Conservation (phyloP, 30 jellyfish, hydroid and myxozoan genomes). For the Hydractinia symbiolongicarpus region DNA sequence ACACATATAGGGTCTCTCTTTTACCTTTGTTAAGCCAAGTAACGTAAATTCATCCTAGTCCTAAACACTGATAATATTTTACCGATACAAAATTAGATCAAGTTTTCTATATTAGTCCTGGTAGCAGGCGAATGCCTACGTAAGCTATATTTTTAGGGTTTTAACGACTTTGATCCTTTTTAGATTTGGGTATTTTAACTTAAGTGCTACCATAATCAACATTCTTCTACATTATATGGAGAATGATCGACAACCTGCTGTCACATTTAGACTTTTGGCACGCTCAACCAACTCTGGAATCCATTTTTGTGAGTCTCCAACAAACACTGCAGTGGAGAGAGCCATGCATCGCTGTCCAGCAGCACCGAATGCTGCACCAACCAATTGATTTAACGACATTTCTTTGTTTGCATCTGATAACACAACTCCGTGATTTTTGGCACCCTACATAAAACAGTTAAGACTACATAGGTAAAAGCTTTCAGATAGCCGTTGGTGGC, state of each 20-base stretch:
- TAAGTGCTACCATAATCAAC: neutral
- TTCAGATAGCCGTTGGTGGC: too few relatives aligned
- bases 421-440: constrained; percentile 91
- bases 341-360: constrained; percentile 99
- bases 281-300: constrained; percentile 90
- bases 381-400: constrained; percentile 87
- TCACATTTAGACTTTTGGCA: constrained; percentile 65
- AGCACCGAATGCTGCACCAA: constrained; percentile 97
- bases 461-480: too few relatives aligned
- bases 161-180: too few relatives aligned
- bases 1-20: too few relatives aligned
- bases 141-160: too few relatives aligned
- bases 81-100: too few relatives aligned
- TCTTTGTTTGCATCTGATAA: constrained; percentile 95
- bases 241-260: constrained; percentile 45
- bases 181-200: neutral
- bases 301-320: constrained; percentile 93
- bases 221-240: neutral
- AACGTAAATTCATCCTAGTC: too few relatives aligned
- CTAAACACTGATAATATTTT: too few relatives aligned
- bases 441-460: constrained; percentile 48
- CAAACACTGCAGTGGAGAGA: constrained; percentile 81
- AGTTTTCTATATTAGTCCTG: too few relatives aligned
- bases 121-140: too few relatives aligned
- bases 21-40: neutral